Percentiles rank a stretch among this genome's conserved stretches.
phyloP scores from a whole-genome alignment of 1,140 invertebrate species.

The Hyphantria cunea region DNA sequence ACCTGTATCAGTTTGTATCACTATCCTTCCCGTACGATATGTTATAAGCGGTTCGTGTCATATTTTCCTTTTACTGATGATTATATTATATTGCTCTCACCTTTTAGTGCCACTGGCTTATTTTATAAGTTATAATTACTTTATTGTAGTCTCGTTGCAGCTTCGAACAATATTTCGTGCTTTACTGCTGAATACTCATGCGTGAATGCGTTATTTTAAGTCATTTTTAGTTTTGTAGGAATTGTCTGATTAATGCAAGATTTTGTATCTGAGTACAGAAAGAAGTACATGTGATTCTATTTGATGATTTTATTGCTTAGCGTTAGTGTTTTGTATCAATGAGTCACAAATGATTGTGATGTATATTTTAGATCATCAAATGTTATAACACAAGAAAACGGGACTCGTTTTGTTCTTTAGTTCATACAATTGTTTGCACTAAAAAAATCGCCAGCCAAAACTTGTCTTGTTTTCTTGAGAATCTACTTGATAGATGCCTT shows the following conservation, averaged over 20 bases:
- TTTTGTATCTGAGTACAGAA: conserved; percentile 75
- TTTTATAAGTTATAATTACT: conserved; percentile 64
- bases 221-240: conserved; percentile 62
- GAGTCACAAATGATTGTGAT: conserved; percentile 54
- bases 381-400: conserved; percentile 45
- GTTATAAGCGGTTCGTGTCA: conserved; percentile 71
- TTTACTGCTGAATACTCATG: conserved; percentile 80
- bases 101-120: conserved; percentile 76
- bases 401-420: conserved; percentile 41
- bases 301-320: conserved; percentile 63
- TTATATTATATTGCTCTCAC: conserved; percentile 61
- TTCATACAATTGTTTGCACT: not conserved
- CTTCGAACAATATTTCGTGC: conserved; percentile 78
- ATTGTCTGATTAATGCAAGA: conserved; percentile 69
- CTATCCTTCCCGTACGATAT: conserved; percentile 25
- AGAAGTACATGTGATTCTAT: conserved; percentile 78
- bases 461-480: conserved; percentile 41
- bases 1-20: conserved; percentile 53
- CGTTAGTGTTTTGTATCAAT: conserved; percentile 42
- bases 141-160: conserved; percentile 77
- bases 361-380: conserved; percentile 31
- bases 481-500: conserved; percentile 39
- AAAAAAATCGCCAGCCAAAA: conserved; percentile 29
- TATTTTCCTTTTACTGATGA: conserved; percentile 65
- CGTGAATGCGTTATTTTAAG: conserved; percentile 75